Evolutionary conservation across 2,113 vertebrate species (phyloP), one percentile per base, ranked within the genome.

Genomic region (Ovis canadensis): DNA sequence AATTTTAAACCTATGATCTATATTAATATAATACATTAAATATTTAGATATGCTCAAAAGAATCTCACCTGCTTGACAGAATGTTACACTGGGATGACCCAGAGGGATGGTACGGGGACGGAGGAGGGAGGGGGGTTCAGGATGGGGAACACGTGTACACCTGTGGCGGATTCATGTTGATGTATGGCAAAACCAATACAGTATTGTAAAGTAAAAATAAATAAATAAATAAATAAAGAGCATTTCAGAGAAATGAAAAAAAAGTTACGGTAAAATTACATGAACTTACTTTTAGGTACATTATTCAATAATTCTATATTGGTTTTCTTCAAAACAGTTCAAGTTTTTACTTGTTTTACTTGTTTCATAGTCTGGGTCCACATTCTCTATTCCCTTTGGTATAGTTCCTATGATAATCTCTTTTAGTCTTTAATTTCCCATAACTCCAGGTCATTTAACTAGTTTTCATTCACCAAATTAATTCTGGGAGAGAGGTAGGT

Each of bases 21-120:
- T 87, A 95, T 62, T 96, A 54, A 94, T 67, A 59, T 90, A 82
- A 74, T 54, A 86, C 71, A 82, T 88, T 45, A 86, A 96, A 84
- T 94, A 94, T 82, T 90, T 88, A 95, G 88, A 62, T n/a, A 90
- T 40, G 9, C 17, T 88, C 55, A 91, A 96, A 97, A 92, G 33
- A 94, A 64, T 90, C 92, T 97, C 27, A 83, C 31, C 91, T 77
- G 27, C 19, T 64, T 93, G 55, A 57, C 19, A 95, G n/a, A 94
- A 96, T 82, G 31, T 54, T 90, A 71, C 23, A 25, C 23, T 57
- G 23, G 55, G 55, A 57, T 57, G 55, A 57, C 55, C 23, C 55
- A 57, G 9, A 25, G 23, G 23, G 55, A 57, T 57, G 8, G 23
- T 57, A 10, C 3, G 23, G 55, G 7, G 55, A 25, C 1, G 23